Conservation (phyloP, 2,113 vertebrate genomes). For the Catagonus wagneri region DNA sequence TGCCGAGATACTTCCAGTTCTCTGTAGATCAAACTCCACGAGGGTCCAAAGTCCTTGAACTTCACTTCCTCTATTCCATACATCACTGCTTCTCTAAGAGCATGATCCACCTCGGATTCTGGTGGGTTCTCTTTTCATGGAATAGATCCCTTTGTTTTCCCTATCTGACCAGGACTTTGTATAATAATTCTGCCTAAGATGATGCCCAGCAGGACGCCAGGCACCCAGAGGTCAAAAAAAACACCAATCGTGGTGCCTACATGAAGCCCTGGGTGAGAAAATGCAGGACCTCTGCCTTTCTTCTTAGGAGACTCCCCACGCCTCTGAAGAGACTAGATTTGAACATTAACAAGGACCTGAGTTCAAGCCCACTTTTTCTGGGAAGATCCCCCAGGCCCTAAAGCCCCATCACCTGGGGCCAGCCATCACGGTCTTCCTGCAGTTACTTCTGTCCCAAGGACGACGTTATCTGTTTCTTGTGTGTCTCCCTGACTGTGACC, state of each 20-base stretch:
- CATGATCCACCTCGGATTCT: background rate
- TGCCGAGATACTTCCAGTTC: background rate
- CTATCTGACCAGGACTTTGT: background rate
- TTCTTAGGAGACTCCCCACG: background rate
- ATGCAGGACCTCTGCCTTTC: background rate
- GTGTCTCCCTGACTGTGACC: background rate
- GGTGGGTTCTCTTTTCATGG: background rate
- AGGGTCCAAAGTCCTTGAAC: background rate
- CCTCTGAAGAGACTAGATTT: background rate
- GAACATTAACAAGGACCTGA: background rate
- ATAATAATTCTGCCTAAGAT: background rate
- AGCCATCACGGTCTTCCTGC: background rate
- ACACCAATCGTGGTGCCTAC: fast-evolving
- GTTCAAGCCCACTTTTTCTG: background rate
- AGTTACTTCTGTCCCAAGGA: background rate
- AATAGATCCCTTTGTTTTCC: background rate
- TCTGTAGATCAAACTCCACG: background rate
- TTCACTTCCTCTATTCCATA: background rate
- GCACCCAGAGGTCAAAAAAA: background rate
- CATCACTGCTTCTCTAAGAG: background rate
- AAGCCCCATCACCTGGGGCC: background rate
- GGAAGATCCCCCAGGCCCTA: background rate
- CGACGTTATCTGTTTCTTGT: background rate
- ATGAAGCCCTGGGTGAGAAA: background rate
- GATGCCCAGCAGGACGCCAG: background rate